Conservation (phyloP, 37 sponge, comb jelly and placozoan species). For the Theonella swinhoei region DNA sequence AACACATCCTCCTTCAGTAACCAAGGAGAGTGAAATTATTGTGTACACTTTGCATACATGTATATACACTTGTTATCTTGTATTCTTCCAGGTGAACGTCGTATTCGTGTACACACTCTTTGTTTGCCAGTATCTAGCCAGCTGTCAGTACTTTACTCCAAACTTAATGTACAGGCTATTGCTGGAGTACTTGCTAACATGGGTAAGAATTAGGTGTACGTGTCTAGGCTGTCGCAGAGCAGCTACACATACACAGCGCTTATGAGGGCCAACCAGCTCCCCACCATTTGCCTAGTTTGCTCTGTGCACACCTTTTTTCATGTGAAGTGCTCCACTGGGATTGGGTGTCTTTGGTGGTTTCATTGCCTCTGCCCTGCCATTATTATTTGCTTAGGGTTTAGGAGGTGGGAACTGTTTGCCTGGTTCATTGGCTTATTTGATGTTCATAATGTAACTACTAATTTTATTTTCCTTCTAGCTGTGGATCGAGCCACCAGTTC, state of each 20-base stretch:
- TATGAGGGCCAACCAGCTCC: too few relatives aligned
- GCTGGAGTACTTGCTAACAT: constrained; percentile 89
- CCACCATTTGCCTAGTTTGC: too few relatives aligned
- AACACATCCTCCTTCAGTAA: not conserved
- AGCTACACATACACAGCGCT: too few relatives aligned
- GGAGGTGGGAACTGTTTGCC: too few relatives aligned
- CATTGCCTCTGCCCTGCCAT: too few relatives aligned
- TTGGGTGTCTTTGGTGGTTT: too few relatives aligned
- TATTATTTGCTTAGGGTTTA: too few relatives aligned
- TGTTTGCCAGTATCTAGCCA: constrained; percentile 84
- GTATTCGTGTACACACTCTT: constrained; percentile 92
- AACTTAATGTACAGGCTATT: constrained; percentile 78
- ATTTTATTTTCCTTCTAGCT: constrained; percentile 40
- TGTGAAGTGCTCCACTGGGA: not conserved
- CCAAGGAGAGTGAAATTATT: not conserved
- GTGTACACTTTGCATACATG: not conserved
- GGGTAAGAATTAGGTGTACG: constrained; percentile 56
- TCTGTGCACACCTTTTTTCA: not conserved
- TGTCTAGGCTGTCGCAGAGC: too few relatives aligned
- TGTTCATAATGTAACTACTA: too few relatives aligned
- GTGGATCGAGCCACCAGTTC: constrained; percentile 76
- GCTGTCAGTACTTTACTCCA: constrained; percentile 74
- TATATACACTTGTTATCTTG: not conserved
- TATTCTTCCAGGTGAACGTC: constrained; percentile 76
- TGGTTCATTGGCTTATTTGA: too few relatives aligned